Evolutionary conservation across 2,113 vertebrate species (phyloP).

Genomic region (Nicator chloris): DNA sequence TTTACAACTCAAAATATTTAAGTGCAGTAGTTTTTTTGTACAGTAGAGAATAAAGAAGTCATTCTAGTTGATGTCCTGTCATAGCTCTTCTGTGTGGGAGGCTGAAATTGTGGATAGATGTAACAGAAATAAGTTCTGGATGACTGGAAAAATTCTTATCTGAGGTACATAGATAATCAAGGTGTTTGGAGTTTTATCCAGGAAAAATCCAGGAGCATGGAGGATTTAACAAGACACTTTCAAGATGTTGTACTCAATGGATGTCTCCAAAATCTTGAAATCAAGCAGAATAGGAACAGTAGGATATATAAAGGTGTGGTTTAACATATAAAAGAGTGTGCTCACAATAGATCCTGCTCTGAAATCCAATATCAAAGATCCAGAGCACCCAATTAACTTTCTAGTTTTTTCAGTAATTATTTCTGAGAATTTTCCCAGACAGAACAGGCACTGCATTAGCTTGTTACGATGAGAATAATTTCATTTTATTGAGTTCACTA

Average conservation of each 20-base stretch:
- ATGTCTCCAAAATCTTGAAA: neutral
- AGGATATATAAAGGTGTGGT: neutral
- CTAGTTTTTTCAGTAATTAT: neutral
- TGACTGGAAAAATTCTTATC: neutral
- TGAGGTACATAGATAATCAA: neutral
- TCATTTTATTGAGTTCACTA: neutral
- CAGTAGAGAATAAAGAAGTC: neutral
- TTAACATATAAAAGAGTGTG: neutral
- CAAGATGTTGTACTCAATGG: neutral
- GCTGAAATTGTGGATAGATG: accelerated
- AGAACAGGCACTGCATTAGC: neutral
- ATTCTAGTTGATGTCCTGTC: neutral
- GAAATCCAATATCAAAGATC: neutral
- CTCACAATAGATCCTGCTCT: neutral
- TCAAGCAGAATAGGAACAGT: neutral
- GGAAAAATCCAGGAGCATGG: neutral
- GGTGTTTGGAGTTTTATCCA: neutral
- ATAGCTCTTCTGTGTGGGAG: neutral
- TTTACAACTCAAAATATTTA: neutral
- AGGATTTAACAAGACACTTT: neutral
- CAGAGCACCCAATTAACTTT: neutral
- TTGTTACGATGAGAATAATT: neutral
- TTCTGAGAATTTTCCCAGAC: neutral
- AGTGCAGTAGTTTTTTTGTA: neutral
- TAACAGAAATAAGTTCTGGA: neutral